Conservation (phyloP, 2,797 vertebrate genomes). For the Phylloscopus collybita region DNA sequence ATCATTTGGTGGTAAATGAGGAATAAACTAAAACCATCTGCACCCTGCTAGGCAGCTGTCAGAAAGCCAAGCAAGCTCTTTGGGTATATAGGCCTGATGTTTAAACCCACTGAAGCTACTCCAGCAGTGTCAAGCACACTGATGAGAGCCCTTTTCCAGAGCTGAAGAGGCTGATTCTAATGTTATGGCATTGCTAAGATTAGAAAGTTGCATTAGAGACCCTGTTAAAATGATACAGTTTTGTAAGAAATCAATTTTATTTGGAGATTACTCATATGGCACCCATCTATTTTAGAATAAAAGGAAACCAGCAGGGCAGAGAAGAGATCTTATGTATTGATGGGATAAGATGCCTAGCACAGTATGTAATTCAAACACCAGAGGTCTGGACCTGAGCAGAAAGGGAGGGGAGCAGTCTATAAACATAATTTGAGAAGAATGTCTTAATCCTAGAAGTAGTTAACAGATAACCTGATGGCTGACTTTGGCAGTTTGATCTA, state of each 20-base stretch:
- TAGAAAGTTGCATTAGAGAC: background rate
- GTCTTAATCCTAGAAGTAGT: conserved; percentile 17
- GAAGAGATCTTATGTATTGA: background rate
- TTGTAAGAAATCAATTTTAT: conserved; percentile 6
- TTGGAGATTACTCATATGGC: conserved; percentile 25
- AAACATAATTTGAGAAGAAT: conserved; percentile 25
- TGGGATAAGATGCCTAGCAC: background rate
- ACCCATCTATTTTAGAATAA: conserved; percentile 16
- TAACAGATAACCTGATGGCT: background rate
- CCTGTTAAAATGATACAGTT: background rate
- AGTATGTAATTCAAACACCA: conserved; percentile 6
- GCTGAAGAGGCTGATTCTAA: accelerated
- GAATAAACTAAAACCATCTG: conserved; percentile 66
- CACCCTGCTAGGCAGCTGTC: conserved; percentile 53
- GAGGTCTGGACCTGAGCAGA: background rate
- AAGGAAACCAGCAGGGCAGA: conserved; percentile 16
- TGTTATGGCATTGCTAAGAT: background rate
- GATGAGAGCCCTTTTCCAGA: background rate
- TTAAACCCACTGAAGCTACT: conserved; percentile 50
- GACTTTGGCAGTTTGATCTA: conserved; percentile 7
- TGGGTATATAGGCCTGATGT: conserved; percentile 11
- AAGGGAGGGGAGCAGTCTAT: background rate
- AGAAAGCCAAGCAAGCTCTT: conserved; percentile 45
- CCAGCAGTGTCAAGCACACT: conserved; percentile 25
- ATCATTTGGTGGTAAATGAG: conserved; percentile 62